phyloP scores from a whole-genome alignment of 2,888 invertebrate species.

The Xestobium rufovillosum region DNA sequence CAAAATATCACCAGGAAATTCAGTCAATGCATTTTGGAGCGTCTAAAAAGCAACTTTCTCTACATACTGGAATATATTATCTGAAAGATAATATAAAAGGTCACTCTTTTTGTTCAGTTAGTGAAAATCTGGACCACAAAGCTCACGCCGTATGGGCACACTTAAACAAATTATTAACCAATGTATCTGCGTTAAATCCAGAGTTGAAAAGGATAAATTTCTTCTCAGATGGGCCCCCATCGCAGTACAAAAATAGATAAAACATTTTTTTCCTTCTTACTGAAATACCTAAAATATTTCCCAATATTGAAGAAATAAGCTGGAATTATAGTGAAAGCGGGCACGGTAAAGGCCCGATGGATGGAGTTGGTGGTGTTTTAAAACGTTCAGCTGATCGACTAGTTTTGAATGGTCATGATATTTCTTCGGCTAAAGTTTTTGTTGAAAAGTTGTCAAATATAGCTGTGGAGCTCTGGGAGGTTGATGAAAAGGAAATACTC shows the following conservation, averaged over 20 bases:
- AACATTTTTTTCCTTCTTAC: constrained; percentile 9
- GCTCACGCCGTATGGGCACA: constrained; percentile 15
- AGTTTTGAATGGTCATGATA: constrained; percentile 8
- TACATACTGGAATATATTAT: too few relatives aligned
- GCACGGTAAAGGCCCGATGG: too few relatives aligned
- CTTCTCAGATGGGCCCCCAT: constrained; percentile 16
- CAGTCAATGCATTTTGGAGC: constrained; percentile 17
- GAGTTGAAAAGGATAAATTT: constrained; percentile 8
- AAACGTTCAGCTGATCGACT: constrained; percentile 12
- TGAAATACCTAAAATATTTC: constrained; percentile 6
- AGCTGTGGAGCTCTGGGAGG: too few relatives aligned
- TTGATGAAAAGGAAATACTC: too few relatives aligned
- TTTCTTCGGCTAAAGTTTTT: constrained; percentile 6
- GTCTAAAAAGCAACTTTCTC: constrained; percentile 13
- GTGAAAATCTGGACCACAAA: constrained; percentile 16
- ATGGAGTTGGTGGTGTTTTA: too few relatives aligned
- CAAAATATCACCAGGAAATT: constrained; percentile 14
- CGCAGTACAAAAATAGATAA: constrained; percentile 14
- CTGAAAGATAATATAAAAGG: constrained; percentile 5
- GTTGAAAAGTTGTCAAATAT: too few relatives aligned
- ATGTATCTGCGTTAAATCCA: constrained; percentile 7
- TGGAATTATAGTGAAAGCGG: constrained; percentile 10
- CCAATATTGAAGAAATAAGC: constrained; percentile 4
- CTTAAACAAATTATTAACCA: constrained; percentile 8
- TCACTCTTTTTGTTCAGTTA: constrained; percentile 13